phyloP scores from a whole-genome alignment of 2,888 invertebrate species.

The Mechanitis mazaeus region DNA sequence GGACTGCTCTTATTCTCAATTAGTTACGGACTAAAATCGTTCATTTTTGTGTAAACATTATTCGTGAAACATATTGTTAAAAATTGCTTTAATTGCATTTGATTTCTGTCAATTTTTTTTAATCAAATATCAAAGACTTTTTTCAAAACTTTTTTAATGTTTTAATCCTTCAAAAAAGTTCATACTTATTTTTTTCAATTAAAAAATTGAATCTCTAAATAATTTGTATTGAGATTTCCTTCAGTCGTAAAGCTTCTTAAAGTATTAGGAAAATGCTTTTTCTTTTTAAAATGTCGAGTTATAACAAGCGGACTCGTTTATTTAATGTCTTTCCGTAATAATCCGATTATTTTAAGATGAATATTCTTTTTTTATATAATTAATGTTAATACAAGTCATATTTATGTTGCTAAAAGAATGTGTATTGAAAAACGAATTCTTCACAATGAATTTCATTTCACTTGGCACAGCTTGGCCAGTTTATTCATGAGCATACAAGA shows the following conservation, averaged over 20 bases:
- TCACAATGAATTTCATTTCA: conserved; percentile 9
- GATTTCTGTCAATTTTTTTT: background rate
- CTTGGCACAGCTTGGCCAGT: conserved; percentile 13
- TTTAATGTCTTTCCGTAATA: background rate
- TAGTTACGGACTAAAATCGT: conserved; percentile 29
- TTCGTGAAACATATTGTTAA: conserved; percentile 1
- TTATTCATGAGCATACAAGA: conserved; percentile 16
- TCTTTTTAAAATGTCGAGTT: conserved; percentile 11
- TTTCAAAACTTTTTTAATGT: conserved; percentile 4
- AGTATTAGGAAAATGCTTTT: conserved; percentile 22
- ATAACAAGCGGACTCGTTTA: conserved; percentile 5
- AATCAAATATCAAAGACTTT: background rate
- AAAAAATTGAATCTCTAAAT: conserved; percentile 10
- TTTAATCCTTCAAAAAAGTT: background rate
- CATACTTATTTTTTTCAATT: conserved; percentile 7
- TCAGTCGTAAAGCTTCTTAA: conserved; percentile 24
- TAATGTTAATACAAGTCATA: background rate
- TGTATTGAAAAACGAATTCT: conserved; percentile 6
- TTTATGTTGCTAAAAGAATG: background rate
- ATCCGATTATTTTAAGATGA: too few relatives aligned
- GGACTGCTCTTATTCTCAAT: conserved; percentile 31
- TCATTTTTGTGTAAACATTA: conserved; percentile 11
- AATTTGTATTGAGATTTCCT: conserved; percentile 23
- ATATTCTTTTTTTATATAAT: background rate
- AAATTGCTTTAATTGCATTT: background rate